These are phyloP conservation scores for Gymnopithys bicolor DNA, from an alignment of 2,797 vertebrate species.

Conservation along the genomic window DNA sequence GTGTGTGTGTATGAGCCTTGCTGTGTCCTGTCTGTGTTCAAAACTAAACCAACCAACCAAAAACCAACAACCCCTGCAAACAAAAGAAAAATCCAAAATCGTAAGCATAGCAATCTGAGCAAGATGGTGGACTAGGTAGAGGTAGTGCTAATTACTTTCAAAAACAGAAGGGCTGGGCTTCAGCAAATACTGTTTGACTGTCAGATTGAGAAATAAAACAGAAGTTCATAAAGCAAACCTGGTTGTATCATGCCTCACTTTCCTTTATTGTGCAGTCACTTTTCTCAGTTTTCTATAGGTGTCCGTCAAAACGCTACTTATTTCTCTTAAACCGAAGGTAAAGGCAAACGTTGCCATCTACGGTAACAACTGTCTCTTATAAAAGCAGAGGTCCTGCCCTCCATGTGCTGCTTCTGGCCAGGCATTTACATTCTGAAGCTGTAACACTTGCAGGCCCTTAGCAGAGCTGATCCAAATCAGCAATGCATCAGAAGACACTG, in stretches of 20 bases:
- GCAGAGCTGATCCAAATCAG: background rate
- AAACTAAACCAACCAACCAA: background rate
- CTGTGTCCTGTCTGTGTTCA: background rate
- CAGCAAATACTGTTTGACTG: background rate
- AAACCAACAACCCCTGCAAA: background rate
- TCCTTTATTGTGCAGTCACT: background rate
- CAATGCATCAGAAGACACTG: background rate
- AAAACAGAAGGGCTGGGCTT: background rate
- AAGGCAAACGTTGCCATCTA: background rate
- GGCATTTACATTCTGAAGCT: background rate
- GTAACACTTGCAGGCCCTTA: background rate
- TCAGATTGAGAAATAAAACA: background rate
- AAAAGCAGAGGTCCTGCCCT: background rate
- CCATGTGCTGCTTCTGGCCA: background rate
- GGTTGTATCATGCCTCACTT: background rate
- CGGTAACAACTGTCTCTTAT: background rate
- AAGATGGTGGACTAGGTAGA: background rate
- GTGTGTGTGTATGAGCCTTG: background rate
- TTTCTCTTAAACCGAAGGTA: background rate
- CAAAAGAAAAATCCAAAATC: background rate
- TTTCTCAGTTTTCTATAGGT: background rate
- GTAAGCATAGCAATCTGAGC: rapidly evolving
- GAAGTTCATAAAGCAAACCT: background rate
- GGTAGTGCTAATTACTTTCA: background rate
- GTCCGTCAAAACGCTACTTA: background rate